Percentiles rank a stretch among this genome's conserved stretches.
Evolutionary conservation across 2,113 vertebrate species (phyloP).

Genomic region (Elaphurus davidianus): DNA sequence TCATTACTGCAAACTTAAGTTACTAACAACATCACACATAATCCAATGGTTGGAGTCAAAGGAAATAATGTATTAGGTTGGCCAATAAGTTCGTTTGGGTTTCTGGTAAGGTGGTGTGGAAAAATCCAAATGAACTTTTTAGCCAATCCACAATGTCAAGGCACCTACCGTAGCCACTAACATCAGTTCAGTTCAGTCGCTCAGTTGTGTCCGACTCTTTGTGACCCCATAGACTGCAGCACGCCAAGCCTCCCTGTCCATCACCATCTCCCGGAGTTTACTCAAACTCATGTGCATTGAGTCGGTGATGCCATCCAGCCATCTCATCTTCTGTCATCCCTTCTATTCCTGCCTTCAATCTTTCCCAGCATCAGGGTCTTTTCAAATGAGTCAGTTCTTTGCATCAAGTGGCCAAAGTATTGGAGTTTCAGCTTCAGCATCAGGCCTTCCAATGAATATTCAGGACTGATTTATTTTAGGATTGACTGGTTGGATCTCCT

Average conservation of each 20-base stretch:
- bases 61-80: background rate
- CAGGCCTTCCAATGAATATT: background rate
- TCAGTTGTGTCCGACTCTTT: background rate
- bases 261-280: background rate
- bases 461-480: background rate
- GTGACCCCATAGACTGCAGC: background rate
- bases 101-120: background rate
- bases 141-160: background rate
- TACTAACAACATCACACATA: background rate
- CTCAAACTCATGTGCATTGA: background rate
- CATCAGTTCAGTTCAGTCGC: background rate
- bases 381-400: background rate
- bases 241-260: background rate
- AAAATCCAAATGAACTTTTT: background rate
- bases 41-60: background rate
- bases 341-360: background rate
- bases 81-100: background rate
- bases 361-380: background rate
- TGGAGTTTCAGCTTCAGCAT: background rate
- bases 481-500: background rate
- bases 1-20: background rate
- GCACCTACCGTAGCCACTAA: background rate
- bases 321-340: background rate
- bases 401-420: background rate
- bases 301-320: background rate